phyloP scores from a whole-genome alignment of 2,113 vertebrate species.

The Calyptomena viridis region DNA sequence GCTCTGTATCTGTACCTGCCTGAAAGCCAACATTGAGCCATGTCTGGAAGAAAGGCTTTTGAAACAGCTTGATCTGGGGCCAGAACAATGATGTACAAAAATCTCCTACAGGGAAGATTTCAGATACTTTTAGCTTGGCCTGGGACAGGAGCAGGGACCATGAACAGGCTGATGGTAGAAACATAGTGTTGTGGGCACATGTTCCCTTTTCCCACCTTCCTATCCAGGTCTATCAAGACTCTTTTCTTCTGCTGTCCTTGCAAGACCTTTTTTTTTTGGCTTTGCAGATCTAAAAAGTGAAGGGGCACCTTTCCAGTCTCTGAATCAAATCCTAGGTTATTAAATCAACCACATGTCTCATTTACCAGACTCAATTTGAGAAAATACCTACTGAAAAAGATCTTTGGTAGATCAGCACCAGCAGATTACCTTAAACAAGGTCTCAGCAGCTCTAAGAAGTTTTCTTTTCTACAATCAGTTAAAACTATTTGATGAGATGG shows the following conservation, averaged over 20 bases:
- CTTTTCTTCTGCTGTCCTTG: neutral
- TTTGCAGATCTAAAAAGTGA: neutral
- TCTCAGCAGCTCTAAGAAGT: neutral
- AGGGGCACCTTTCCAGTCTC: neutral
- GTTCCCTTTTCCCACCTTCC: neutral
- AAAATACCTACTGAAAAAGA: neutral
- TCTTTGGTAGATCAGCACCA: neutral
- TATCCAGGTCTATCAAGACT: neutral
- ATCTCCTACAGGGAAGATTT: neutral
- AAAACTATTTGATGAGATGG: neutral
- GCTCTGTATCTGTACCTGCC: neutral
- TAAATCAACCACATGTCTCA: neutral
- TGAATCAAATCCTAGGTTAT: neutral
- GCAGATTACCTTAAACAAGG: neutral
- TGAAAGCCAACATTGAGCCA: neutral
- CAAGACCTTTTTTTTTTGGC: neutral
- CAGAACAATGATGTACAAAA: neutral
- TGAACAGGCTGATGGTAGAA: neutral
- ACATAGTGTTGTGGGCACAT: rapidly evolving
- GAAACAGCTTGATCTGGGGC: neutral
- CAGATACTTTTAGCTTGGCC: neutral
- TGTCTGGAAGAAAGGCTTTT: neutral
- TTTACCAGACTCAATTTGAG: neutral
- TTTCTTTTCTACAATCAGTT: neutral
- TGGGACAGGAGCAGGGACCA: neutral